Evolutionary conservation across 1,140 invertebrate genomes (phyloP).

Genomic region (Nilaparvata lugens): DNA sequence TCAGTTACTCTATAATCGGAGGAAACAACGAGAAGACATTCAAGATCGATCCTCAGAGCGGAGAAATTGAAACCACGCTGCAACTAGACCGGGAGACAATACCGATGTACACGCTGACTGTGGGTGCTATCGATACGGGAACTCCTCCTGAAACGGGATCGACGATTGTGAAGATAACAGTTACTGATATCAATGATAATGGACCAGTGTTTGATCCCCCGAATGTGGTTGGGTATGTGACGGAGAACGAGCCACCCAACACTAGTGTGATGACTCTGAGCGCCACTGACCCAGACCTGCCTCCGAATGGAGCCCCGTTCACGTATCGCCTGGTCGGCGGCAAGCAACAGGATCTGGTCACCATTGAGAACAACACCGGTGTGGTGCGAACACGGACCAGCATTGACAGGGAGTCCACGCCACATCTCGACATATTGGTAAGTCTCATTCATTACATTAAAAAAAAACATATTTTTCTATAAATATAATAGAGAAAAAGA

Average conservation of each 20-base stretch:
- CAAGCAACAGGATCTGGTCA: slow-evolving; percentile 63
- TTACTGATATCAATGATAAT: slow-evolving; percentile 90
- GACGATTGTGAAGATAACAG: slow-evolving; percentile 60
- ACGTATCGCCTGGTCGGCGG: slow-evolving; percentile 70
- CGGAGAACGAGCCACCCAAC: slow-evolving; percentile 79
- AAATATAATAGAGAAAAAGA: too few relatives aligned
- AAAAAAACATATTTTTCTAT: too few relatives aligned
- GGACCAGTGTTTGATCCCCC: slow-evolving; percentile 70
- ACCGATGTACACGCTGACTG: slow-evolving; percentile 63
- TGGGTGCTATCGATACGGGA: slow-evolving; percentile 85
- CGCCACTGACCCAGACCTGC: slow-evolving; percentile 80
- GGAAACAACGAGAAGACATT: slow-evolving; percentile 77
- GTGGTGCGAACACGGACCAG: slow-evolving; percentile 64
- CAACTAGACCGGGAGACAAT: slow-evolving; percentile 74
- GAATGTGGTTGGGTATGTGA: slow-evolving; percentile 61
- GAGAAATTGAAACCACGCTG: slow-evolving; percentile 67
- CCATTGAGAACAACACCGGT: slow-evolving; percentile 68
- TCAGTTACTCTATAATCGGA: slow-evolving; percentile 79
- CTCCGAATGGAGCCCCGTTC: slow-evolving; percentile 88
- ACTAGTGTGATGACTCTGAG: slow-evolving; percentile 74
- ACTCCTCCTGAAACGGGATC: slow-evolving; percentile 80
- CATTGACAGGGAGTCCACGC: slow-evolving; percentile 73
- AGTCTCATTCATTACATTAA: slow-evolving; percentile 16
- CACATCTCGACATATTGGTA: slow-evolving; percentile 57
- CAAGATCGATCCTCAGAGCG: slow-evolving; percentile 77